Conservation (phyloP, 2,888 invertebrate genomes). For the Lepeophtheirus nordmannii region DNA sequence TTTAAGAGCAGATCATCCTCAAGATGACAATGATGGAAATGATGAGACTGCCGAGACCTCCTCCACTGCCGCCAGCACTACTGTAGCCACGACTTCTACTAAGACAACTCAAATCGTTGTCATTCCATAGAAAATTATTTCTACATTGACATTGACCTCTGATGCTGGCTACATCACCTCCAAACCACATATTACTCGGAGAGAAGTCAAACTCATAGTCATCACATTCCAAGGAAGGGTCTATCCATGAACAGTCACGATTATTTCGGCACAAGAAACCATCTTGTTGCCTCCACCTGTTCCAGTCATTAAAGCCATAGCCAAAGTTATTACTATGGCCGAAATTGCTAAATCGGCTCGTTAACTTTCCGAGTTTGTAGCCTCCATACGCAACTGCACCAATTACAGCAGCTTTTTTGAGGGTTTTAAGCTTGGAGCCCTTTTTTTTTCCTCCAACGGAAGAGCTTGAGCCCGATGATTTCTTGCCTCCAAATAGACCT, state of each 20-base stretch:
- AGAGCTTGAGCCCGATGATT: no score
- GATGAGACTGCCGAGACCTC: background rate
- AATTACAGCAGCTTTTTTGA: constrained; percentile 22
- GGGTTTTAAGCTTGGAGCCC: constrained; percentile 4
- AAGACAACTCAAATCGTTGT: constrained; percentile 13
- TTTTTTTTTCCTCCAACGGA: background rate
- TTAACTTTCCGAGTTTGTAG: constrained; percentile 12
- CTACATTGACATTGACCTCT: constrained; percentile 16
- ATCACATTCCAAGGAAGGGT: constrained; percentile 17
- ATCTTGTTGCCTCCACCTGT: constrained; percentile 18
- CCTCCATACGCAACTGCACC: constrained; percentile 21
- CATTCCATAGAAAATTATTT: constrained; percentile 14
- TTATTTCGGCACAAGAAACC: constrained; percentile 19
- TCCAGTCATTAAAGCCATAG: constrained; percentile 20
- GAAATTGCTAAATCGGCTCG: constrained; percentile 3
- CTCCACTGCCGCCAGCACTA: background rate
- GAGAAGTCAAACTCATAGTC: constrained; percentile 18
- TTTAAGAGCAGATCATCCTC: background rate
- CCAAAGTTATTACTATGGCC: background rate
- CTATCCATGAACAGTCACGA: constrained; percentile 21
- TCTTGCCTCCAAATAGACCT: no score
- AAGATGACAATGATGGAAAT: background rate
- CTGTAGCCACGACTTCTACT: background rate
- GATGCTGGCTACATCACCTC: constrained; percentile 23
- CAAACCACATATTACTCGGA: constrained; percentile 18